These are phyloP conservation scores for Melanotaenia pygmaea DNA, from an alignment of 2,797 vertebrate genomes.

Conservation along the genomic window DNA sequence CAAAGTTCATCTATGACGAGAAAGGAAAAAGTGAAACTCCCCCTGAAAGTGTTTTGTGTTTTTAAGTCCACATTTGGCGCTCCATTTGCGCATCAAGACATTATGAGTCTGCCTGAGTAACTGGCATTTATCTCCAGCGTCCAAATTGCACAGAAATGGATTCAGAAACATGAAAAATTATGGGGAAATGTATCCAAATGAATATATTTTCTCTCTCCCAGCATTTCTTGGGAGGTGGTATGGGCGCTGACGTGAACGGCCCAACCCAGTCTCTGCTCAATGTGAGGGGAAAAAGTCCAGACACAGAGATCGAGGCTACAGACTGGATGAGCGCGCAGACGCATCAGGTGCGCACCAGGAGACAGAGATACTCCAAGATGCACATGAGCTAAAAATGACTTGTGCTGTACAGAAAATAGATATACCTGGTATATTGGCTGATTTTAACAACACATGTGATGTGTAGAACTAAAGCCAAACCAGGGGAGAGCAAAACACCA, in stretches of 20 bases:
- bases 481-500: background rate
- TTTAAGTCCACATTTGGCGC: background rate
- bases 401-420: background rate
- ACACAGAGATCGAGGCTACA: slow-evolving; percentile 29
- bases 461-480: background rate
- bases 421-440: too few relatives aligned
- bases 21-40: background rate
- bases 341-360: slow-evolving; percentile 60
- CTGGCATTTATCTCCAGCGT: background rate
- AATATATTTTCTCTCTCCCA: background rate
- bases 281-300: slow-evolving; percentile 42
- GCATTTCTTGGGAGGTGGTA: slow-evolving; percentile 48
- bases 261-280: slow-evolving; percentile 64
- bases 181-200: background rate
- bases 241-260: slow-evolving; percentile 69
- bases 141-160: background rate
- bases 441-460: background rate
- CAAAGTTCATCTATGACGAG: background rate
- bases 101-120: slow-evolving; percentile 1
- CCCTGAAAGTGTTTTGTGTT: background rate
- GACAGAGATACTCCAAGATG: slow-evolving; percentile 28
- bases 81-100: slow-evolving; percentile 9
- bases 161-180: background rate
- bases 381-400: slow-evolving; percentile 4
- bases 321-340: slow-evolving; percentile 46